These are phyloP conservation scores for Boloria selene DNA, from an alignment of 2,888 invertebrate genomes.

Conservation along the genomic window DNA sequence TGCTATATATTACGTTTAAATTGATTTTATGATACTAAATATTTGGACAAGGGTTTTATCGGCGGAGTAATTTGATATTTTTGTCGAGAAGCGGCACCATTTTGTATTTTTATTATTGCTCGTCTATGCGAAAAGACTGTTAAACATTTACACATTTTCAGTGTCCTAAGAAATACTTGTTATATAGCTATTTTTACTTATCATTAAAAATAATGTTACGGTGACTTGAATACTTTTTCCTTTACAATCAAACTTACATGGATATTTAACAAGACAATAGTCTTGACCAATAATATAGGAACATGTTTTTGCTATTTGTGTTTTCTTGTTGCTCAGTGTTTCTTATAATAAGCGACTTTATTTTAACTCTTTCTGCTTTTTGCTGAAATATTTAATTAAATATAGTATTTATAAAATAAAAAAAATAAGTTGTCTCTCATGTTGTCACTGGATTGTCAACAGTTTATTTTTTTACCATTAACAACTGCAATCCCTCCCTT, in stretches of 20 bases:
- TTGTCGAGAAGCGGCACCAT: conserved; percentile 64
- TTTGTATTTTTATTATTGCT: conserved; percentile 72
- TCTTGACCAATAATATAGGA: no score
- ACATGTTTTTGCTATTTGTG: no score
- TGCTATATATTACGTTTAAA: conserved; percentile 77
- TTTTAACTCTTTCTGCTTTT: no score
- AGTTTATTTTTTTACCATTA: conserved; percentile 4
- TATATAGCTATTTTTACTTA: conserved; percentile 1
- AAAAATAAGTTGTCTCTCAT: not conserved
- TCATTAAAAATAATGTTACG: not conserved
- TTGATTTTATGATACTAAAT: conserved; percentile 79
- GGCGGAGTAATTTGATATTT: conserved; percentile 78
- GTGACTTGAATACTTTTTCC: no score
- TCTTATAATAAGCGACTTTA: no score
- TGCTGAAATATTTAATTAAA: not conserved
- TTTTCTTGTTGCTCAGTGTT: no score
- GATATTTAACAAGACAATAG: no score
- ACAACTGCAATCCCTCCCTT: conserved; percentile 10
- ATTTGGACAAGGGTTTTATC: conserved; percentile 80
- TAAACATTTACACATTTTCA: conserved; percentile 47
- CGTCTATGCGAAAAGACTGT: conserved; percentile 76
- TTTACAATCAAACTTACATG: no score
- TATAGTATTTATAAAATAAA: not conserved
- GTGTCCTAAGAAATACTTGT: not conserved
- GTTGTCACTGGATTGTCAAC: not conserved